phyloP scores from a whole-genome alignment of 64 coral and sea anemone species.

The Trachythela sp. region DNA sequence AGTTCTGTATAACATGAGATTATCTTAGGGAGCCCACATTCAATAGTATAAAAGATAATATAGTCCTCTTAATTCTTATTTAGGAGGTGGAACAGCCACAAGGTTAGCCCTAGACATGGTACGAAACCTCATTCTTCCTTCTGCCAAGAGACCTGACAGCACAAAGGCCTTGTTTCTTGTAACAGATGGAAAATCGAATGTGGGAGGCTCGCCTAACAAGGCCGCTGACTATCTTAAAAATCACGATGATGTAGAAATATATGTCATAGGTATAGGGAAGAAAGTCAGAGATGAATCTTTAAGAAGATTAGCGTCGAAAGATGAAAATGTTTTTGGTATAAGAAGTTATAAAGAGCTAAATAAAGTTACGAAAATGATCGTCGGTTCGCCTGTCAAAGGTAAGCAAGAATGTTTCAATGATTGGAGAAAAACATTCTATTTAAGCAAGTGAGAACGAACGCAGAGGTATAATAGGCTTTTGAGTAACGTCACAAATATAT shows the following conservation, averaged over 20 bases:
- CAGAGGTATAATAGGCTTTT: background rate
- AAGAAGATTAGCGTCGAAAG: background rate
- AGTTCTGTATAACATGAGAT: too few species aligned
- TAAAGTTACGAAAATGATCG: background rate
- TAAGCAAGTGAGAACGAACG: background rate
- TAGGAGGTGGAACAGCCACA: constrained; percentile 71
- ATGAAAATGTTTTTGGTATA: background rate
- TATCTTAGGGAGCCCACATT: too few species aligned
- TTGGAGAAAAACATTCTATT: background rate
- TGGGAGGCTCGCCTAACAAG: constrained; percentile 55
- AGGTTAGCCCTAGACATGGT: constrained; percentile 58
- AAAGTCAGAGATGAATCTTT: background rate
- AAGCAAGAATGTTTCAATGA: background rate
- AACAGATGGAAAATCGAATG: constrained; percentile 67
- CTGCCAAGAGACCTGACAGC: constrained; percentile 13
- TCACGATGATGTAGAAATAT: constrained; percentile 57
- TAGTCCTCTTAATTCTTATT: background rate
- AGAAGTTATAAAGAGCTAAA: background rate
- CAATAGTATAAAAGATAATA: too few species aligned
- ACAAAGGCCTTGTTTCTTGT: constrained; percentile 70
- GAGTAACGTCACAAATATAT: too few species aligned
- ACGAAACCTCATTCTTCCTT: constrained; percentile 8
- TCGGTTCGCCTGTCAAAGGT: background rate
- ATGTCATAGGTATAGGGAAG: constrained; percentile 54
- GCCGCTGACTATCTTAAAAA: constrained; percentile 44